These are phyloP conservation scores for Oryctes rhinoceros DNA, from an alignment of 1,140 invertebrate species.

Conservation along the genomic window DNA sequence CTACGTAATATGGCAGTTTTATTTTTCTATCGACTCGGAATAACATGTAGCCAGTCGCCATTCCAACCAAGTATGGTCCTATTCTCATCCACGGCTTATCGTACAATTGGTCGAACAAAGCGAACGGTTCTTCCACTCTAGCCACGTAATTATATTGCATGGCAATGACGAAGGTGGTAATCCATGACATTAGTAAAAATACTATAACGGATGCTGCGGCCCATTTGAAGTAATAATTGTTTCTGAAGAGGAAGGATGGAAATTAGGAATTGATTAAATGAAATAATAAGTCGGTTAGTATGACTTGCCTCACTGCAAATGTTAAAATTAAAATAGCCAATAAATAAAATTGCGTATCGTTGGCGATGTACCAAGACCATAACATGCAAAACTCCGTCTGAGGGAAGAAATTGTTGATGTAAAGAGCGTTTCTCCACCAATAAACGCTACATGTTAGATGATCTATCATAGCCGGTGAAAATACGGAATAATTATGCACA, in stretches of 20 bases:
- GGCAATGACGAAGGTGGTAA: conserved; percentile 77
- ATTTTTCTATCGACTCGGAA: conserved; percentile 75
- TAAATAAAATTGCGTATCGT: conserved; percentile 90
- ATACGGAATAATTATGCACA: conserved; percentile 73
- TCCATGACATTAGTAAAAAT: conserved; percentile 76
- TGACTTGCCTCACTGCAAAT: conserved; percentile 75
- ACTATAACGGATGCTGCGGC: conserved; percentile 65
- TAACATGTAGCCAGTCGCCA: conserved; percentile 77
- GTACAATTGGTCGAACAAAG: conserved; percentile 83
- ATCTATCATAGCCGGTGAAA: conserved; percentile 77
- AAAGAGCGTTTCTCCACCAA: conserved; percentile 85
- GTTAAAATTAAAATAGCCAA: conserved; percentile 76
- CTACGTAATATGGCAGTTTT: conserved; percentile 68
- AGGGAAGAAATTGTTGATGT: conserved; percentile 83
- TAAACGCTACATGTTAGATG: conserved; percentile 78
- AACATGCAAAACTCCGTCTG: conserved; percentile 85
- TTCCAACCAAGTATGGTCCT: conserved; percentile 82
- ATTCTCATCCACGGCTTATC: conserved; percentile 86
- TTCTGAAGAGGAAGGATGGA: conserved; percentile 53
- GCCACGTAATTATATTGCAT: conserved; percentile 78
- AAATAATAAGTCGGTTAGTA: no score
- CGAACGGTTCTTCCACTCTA: conserved; percentile 82
- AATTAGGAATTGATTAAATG: no score
- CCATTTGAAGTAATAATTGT: conserved; percentile 60
- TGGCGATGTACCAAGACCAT: conserved; percentile 92